Evolutionary conservation across 2,113 vertebrate genomes (phyloP), one percentile per base, ranked within the genome.

Genomic region (Notarius quadriscutis): DNA sequence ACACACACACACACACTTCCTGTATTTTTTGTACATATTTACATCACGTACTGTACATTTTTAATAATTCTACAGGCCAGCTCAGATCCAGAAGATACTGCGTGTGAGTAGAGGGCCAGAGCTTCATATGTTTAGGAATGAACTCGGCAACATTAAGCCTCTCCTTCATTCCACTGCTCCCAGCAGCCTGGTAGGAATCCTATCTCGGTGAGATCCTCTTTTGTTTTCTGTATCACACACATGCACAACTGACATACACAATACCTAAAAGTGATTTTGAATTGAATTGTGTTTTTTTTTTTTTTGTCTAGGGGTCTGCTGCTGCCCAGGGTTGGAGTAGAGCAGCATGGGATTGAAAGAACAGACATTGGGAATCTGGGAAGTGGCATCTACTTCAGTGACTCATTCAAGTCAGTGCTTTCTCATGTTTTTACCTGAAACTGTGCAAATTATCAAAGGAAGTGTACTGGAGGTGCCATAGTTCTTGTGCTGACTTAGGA

Each of bases 341-440:
- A 97, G 94, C 93, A 95, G 87, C 94, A 94, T 89, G 97, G 96
- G 18, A 91, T 97, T 50, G 84, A 96, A 88, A 96, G 96, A 89
- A 97, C 96, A 20, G 96, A 97, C 55, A 0, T 87, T 2, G 97
- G 97, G 30, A 94, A 96, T 89, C 96, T 99, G 75, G 97, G 97
- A 83, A 95, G 95, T 85, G 97, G 97, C 53, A 97, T 97, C 92
- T 97, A 99, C 92, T 97, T 98, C 80, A 96, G 94, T 27, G 88
- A 97, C 80, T 93, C 96, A 1, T 2, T 97, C 60, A 94, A 95
- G 97, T 97, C 12, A 87, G 96, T 63, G 15, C 0, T 14, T n/a
- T 30, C 48, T 51, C 25, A 5, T 50, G 53, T 62, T 22, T 57
- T 41, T 41, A 86, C 11, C 27, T 25, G 15, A 55, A 55, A 75